Percentiles rank a stretch among this genome's conserved stretches.
Conservation (phyloP, 2,113 vertebrate species). For the Syngnathus typhle region DNA sequence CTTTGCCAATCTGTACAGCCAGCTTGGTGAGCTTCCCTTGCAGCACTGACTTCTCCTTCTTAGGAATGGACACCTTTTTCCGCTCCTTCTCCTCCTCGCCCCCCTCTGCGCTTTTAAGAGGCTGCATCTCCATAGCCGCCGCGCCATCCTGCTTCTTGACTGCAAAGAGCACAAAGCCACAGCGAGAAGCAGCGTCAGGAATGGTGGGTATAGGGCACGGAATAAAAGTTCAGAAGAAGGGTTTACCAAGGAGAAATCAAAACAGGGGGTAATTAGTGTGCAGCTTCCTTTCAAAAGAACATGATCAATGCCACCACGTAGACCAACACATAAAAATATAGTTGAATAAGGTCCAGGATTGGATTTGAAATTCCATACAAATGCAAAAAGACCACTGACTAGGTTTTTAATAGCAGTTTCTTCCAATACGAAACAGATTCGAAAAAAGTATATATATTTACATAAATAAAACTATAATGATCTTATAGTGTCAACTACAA, state of each 20-base stretch:
- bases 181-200: conserved; percentile 15
- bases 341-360: neutral
- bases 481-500: no score
- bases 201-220: conserved; percentile 16
- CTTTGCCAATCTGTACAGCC: conserved; percentile 98
- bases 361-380: neutral
- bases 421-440: no score
- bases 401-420: neutral
- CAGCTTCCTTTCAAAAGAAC: neutral
- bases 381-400: neutral
- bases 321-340: neutral
- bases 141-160: conserved; percentile 97
- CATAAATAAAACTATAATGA: no score
- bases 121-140: conserved; percentile 99
- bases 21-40: conserved; percentile 98
- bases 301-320: neutral
- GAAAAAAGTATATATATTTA: no score
- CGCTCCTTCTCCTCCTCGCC: conserved; percentile 93
- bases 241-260: conserved; percentile 8
- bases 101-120: conserved; percentile 94
- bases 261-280: conserved; percentile 2
- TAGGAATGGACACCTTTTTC: conserved; percentile 85
- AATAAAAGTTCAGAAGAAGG: conserved; percentile 1
- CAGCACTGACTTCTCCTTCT: conserved; percentile 97
- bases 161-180: conserved; percentile 60